phyloP scores from a whole-genome alignment of 2,888 invertebrate species.

The Achlya flavicornis region DNA sequence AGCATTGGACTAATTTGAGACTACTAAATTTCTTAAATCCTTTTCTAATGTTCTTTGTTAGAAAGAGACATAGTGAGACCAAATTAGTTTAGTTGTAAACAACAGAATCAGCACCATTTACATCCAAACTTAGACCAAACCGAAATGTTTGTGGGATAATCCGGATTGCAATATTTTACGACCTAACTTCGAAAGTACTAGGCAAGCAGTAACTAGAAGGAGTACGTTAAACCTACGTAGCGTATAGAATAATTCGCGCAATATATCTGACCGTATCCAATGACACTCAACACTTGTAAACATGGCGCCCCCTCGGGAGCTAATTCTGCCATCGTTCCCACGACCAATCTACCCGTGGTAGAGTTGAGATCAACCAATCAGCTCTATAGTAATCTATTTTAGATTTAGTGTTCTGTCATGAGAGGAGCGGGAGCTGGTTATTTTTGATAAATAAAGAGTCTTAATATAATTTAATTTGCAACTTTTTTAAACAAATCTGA shows the following conservation, averaged over 20 bases:
- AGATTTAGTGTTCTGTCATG: constrained; percentile 17
- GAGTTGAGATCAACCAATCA: constrained; percentile 33
- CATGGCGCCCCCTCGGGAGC: constrained; percentile 22
- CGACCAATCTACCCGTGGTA: constrained; percentile 34
- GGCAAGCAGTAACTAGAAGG: no score
- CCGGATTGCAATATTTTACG: no score
- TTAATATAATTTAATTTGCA: background rate
- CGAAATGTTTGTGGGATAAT: no score
- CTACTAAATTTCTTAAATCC: no score
- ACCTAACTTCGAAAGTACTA: no score
- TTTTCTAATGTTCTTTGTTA: no score
- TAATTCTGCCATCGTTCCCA: constrained; percentile 36
- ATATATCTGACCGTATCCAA: constrained; percentile 9
- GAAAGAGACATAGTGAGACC: no score
- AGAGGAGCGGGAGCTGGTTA: background rate
- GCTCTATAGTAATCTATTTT: constrained; percentile 16
- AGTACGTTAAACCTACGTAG: background rate
- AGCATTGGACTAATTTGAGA: no score
- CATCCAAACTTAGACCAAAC: no score
- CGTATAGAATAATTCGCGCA: background rate
- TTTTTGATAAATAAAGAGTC: background rate
- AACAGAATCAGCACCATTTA: no score
- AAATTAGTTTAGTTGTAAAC: no score
- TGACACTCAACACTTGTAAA: constrained; percentile 20
- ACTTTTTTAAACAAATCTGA: no score